These are phyloP conservation scores for Candidula unifasciata DNA, from an alignment of 2,888 invertebrate species.

Conservation along the genomic window DNA sequence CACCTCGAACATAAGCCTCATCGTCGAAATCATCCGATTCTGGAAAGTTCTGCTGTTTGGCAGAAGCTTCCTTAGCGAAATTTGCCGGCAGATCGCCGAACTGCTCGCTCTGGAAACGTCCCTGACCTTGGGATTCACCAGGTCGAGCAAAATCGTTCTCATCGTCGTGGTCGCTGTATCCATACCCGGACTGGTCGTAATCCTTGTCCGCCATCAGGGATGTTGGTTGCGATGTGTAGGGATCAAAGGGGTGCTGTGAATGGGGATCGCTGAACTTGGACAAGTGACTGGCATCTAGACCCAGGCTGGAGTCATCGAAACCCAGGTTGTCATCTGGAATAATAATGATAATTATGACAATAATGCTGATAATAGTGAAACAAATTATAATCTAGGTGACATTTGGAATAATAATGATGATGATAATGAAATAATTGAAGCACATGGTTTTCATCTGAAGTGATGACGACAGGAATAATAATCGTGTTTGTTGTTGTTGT, in stretches of 20 bases:
- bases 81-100: conserved; percentile 35
- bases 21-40: conserved; percentile 18
- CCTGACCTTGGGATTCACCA: not conserved
- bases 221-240: conserved; percentile 6
- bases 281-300: not conserved
- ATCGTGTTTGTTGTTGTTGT: too few species aligned
- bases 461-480: too few species aligned
- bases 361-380: not conserved
- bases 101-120: not conserved
- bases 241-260: not conserved
- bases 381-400: too few species aligned
- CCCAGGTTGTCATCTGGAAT: not conserved
- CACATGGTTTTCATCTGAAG: too few species aligned
- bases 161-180: not conserved
- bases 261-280: conserved; percentile 5
- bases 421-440: too few species aligned
- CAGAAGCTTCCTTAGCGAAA: conserved; percentile 37
- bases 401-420: too few species aligned
- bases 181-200: not conserved
- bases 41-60: not conserved
- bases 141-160: not conserved
- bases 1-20: not conserved
- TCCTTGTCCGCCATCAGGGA: conserved; percentile 25
- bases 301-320: conserved; percentile 5
- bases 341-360: not conserved